Evolutionary conservation across 2,888 invertebrate species (phyloP), one percentile per base, ranked within the genome.

Genomic region (Troides helena): DNA sequence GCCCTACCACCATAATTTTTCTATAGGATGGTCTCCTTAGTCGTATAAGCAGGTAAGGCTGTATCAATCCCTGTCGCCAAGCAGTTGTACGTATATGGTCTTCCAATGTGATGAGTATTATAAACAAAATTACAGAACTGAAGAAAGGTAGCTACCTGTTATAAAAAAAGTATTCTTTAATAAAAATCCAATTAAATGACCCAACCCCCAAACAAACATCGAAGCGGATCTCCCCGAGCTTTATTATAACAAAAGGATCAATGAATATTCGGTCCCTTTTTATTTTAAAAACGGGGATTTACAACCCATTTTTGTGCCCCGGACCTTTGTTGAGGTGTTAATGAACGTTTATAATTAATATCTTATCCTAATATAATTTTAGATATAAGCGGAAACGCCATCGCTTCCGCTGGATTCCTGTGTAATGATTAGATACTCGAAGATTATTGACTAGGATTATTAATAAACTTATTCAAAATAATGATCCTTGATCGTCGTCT

Each of bases 271-370:
- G 53, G 18, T 56, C 23, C 60, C 56, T 65, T 65, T 68, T 69
- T 65, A 60, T 69, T 69, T 65, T 50, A 6, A 60, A 46, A 21
- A 59, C 14, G 58, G 39, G 39, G 65, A 65, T 69, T 65, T 43
- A 65, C 60, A 61, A 61, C 60, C 61, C 39, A 65, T 69, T 65
- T 69, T 65, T 69, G 39, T 65, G 61, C 43, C 65, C 43, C 59
- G 53, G 30, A 18, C 66, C 50, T 62, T 69, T 69, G 46, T 66
- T 46, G 66, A 58, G 70, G 65, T 70, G 66, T 66, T 62, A 70
- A 73, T 69, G 66, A 71, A 72, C 58, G 62, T 60, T 69, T 68
- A 64, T 70, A 69, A 73, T 73, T 73, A 72, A 73, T 72, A 72
- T 64, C 67, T 70, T 63, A 70, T 68, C 68, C 70, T 14, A n/a